These are phyloP conservation scores for Scaptomyza polygonia DNA, from an alignment of 2,888 invertebrate genomes.

Conservation along the genomic window DNA sequence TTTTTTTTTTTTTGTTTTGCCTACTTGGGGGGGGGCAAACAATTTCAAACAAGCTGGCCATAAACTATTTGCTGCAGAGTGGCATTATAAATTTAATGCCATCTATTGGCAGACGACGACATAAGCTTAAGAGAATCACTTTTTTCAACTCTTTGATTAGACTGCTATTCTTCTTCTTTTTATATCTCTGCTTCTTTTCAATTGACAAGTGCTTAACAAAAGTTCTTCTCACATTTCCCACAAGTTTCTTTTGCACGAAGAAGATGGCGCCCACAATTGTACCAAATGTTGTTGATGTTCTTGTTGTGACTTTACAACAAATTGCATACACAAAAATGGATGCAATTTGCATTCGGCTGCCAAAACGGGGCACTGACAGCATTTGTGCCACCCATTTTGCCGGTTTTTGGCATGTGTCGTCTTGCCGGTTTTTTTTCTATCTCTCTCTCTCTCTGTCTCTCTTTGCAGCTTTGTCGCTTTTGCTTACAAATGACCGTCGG, in stretches of 20 bases:
- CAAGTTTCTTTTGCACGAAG: constrained; percentile 22
- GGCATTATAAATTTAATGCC: constrained; percentile 55
- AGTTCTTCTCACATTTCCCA: constrained; percentile 28
- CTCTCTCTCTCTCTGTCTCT: background rate
- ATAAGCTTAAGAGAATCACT: no score
- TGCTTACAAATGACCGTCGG: constrained; percentile 35
- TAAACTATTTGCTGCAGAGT: constrained; percentile 37
- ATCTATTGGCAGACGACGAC: constrained; percentile 59
- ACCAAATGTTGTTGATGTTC: constrained; percentile 5
- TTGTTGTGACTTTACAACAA: constrained; percentile 58
- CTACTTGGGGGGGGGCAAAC: background rate
- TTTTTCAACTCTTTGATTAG: no score
- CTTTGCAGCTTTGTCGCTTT: constrained; percentile 47
- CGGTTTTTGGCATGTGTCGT: constrained; percentile 60
- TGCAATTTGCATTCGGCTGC: constrained; percentile 70
- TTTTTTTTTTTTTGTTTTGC: background rate
- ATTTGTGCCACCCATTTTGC: constrained; percentile 31
- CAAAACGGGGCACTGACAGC: constrained; percentile 32
- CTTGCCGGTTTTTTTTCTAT: constrained; percentile 19
- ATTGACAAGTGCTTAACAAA: constrained; percentile 38
- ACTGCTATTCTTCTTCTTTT: background rate
- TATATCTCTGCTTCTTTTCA: background rate
- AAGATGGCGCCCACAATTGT: constrained; percentile 42
- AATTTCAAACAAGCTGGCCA: constrained; percentile 5
- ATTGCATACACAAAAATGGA: constrained; percentile 67